A percentile compares a stretch with the other conserved stretches of the same genome.
Conservation (phyloP, 2,888 invertebrate species). For the Azorinus chamasolen region DNA sequence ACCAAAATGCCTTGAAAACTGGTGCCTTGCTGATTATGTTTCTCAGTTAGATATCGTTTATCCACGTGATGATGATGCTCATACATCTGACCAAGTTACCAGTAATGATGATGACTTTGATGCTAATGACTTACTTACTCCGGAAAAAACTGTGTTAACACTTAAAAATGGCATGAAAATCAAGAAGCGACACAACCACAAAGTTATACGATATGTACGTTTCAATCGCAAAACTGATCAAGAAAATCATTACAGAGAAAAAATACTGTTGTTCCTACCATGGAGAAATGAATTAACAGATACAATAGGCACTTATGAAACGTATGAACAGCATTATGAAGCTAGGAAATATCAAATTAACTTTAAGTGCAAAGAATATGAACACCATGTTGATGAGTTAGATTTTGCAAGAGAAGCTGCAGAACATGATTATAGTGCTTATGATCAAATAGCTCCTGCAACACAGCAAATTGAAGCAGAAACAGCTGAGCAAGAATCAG, state of each 20-base stretch:
- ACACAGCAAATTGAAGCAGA: slow-evolving; percentile 40
- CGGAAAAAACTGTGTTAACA: too few relatives aligned
- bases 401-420: not conserved
- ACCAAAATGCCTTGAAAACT: too few relatives aligned
- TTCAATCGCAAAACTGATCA: slow-evolving; percentile 10
- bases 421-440: not conserved
- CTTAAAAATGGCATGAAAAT: too few relatives aligned
- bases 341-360: slow-evolving; percentile 8
- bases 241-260: slow-evolving; percentile 34
- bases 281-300: slow-evolving; percentile 32
- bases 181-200: too few relatives aligned
- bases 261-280: slow-evolving; percentile 27
- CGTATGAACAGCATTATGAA: slow-evolving; percentile 16
- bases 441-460: slow-evolving; percentile 2
- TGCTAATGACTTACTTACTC: slow-evolving; percentile 8
- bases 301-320: slow-evolving; percentile 4
- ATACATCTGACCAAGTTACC: too few relatives aligned
- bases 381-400: slow-evolving; percentile 14
- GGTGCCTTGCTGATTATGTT: too few relatives aligned
- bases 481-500: slow-evolving; percentile 28
- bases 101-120: slow-evolving; percentile 1
- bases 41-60: too few relatives aligned
- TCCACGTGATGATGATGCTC: too few relatives aligned
- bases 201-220: too few relatives aligned
- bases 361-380: slow-evolving; percentile 23